Evolutionary conservation across 53 echinoderm and acorn worm species (phyloP).

Genomic region (Apostichopus leukothele): DNA sequence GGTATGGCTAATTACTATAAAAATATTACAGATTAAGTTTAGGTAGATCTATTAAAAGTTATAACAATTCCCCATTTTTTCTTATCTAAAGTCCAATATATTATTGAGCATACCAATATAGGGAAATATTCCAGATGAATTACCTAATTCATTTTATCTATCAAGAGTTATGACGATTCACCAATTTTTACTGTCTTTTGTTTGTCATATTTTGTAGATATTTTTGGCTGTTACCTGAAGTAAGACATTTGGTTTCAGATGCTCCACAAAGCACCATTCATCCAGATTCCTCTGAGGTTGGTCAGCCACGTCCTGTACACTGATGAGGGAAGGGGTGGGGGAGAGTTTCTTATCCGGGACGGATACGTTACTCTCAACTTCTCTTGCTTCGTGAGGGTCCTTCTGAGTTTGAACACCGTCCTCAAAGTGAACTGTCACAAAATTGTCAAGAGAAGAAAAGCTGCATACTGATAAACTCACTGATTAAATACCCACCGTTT

Average conservation of each 20-base stretch:
- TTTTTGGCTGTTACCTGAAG: conserved; percentile 69
- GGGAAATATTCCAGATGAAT: no score
- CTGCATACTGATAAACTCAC: background rate
- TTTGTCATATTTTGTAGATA: no score
- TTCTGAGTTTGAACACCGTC: conserved; percentile 76
- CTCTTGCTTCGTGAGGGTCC: background rate
- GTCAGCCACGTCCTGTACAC: conserved; percentile 83
- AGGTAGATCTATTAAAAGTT: no score
- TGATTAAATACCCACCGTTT: background rate
- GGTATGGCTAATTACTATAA: no score
- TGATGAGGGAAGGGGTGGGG: conserved; percentile 56
- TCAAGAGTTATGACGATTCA: no score
- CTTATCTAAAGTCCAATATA: no score
- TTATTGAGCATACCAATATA: no score
- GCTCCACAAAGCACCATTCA: conserved; percentile 94
- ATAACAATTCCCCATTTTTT: no score
- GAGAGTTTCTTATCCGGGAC: conserved; percentile 44
- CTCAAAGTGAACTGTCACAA: conserved; percentile 88
- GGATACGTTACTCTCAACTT: conserved; percentile 29
- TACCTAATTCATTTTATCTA: no score
- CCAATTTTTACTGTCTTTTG: no score
- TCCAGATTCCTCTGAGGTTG: conserved; percentile 76
- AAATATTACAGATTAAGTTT: no score
- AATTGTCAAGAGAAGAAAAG: background rate
- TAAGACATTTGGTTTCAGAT: conserved; percentile 86